Percentiles rank a stretch among this genome's conserved stretches.
Conservation (phyloP, 2,888 invertebrate species). For the Merodon equestris region DNA sequence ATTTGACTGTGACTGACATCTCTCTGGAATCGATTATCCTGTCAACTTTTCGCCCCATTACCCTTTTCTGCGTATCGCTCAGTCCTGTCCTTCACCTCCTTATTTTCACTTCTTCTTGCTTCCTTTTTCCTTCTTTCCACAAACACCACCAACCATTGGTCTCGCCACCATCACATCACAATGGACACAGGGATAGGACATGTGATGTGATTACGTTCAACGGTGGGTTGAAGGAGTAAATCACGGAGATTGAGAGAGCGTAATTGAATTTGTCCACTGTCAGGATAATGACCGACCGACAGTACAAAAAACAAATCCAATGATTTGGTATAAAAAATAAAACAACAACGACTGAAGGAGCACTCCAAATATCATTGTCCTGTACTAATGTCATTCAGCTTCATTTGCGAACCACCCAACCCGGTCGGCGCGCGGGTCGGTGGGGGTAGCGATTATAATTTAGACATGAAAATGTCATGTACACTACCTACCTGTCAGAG, state of each 20-base stretch:
- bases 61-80: slow-evolving; percentile 58
- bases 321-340: slow-evolving; percentile 10
- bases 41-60: slow-evolving; percentile 66
- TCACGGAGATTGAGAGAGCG: slow-evolving; percentile 26
- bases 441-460: slow-evolving; percentile 52
- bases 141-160: no score
- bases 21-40: slow-evolving; percentile 66
- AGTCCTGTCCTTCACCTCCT: slow-evolving; percentile 40
- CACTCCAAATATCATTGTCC: slow-evolving; percentile 29
- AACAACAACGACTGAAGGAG: slow-evolving; percentile 38
- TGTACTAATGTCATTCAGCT: slow-evolving; percentile 55
- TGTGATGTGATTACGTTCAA: slow-evolving; percentile 25
- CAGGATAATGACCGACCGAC: slow-evolving; percentile 58
- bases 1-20: slow-evolving; percentile 69
- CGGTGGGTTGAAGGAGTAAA: background rate
- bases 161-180: no score
- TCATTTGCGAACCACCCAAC: slow-evolving; percentile 25
- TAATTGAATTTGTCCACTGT: slow-evolving; percentile 68
- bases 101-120: slow-evolving; percentile 53
- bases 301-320: slow-evolving; percentile 14
- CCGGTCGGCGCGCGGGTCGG: no score
- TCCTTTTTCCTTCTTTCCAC: background rate
- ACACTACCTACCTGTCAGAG: slow-evolving; percentile 51
- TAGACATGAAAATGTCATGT: slow-evolving; percentile 64
- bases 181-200: slow-evolving; percentile 26